A percentile compares a stretch with the other conserved stretches of the same genome.
Conservation (phyloP, 2,113 vertebrate species). For the Halichoerus grypus region DNA sequence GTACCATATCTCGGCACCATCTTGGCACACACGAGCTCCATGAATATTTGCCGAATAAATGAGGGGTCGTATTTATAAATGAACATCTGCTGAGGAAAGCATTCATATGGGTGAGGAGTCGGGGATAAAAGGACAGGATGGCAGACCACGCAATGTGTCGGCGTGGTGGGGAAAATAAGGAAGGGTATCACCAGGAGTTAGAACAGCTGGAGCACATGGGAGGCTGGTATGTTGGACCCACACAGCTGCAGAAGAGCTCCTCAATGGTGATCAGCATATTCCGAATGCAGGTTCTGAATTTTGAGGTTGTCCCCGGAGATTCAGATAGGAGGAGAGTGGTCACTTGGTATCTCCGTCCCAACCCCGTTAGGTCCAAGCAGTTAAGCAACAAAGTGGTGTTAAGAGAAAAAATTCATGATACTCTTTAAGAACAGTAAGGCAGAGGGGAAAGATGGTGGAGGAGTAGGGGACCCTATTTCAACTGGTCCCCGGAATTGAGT, state of each 20-base stretch:
- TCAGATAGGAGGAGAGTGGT: background rate
- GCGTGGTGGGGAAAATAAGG: background rate
- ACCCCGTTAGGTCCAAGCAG: background rate
- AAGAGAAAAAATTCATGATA: background rate
- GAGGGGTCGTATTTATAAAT: background rate
- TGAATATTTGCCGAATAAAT: background rate
- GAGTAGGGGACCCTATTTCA: too few relatives aligned
- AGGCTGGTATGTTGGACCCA: background rate
- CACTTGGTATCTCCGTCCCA: background rate
- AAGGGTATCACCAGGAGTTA: too few relatives aligned
- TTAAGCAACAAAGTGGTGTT: background rate
- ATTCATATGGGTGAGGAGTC: rapidly evolving
- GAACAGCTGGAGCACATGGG: rapidly evolving
- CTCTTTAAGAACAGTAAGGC: background rate
- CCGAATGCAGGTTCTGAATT: background rate
- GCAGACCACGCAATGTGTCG: rapidly evolving
- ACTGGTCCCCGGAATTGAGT: too few relatives aligned
- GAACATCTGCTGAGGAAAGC: background rate
- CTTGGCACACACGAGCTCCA: background rate
- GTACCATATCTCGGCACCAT: background rate
- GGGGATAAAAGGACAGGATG: rapidly evolving
- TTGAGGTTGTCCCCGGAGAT: background rate
- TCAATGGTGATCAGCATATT: background rate
- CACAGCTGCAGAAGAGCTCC: background rate
- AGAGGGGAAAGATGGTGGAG: too few relatives aligned